These are phyloP conservation scores for Myotis brandtii DNA, from an alignment of 2,113 vertebrate genomes.

Conservation along the genomic window DNA sequence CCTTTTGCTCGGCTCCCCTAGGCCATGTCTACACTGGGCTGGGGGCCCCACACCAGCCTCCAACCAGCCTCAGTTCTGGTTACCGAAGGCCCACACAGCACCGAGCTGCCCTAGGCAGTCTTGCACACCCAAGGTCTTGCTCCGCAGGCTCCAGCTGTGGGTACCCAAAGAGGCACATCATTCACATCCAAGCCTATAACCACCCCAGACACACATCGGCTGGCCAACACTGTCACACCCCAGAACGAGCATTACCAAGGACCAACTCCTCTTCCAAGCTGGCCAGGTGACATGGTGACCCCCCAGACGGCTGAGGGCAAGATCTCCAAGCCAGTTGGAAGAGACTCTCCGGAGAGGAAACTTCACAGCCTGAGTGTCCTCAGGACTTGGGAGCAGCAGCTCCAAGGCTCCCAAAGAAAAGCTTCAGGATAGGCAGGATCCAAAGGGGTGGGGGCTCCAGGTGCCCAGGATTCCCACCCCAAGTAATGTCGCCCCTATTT, in stretches of 20 bases:
- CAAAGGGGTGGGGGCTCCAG: neutral
- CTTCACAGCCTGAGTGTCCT: neutral
- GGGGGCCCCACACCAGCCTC: neutral
- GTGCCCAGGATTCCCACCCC: neutral
- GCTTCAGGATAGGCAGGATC: neutral
- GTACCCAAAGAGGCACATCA: neutral
- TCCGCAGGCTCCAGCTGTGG: neutral
- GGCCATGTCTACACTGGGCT: neutral
- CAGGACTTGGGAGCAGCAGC: neutral
- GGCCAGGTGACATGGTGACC: neutral
- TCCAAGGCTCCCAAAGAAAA: neutral
- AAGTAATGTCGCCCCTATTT: neutral
- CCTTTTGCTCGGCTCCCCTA: neutral
- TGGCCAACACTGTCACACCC: neutral
- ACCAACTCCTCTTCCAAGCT: neutral
- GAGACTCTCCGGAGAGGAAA: neutral
- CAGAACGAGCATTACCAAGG: neutral
- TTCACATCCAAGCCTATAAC: neutral
- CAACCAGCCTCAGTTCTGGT: neutral
- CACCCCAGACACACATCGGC: neutral
- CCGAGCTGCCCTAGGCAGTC: neutral
- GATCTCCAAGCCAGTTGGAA: neutral
- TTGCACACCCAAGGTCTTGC: neutral
- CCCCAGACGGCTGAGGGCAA: neutral
- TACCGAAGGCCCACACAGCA: neutral